phyloP scores from a whole-genome alignment of 2,797 vertebrate genomes.

The Botia almorhae region DNA sequence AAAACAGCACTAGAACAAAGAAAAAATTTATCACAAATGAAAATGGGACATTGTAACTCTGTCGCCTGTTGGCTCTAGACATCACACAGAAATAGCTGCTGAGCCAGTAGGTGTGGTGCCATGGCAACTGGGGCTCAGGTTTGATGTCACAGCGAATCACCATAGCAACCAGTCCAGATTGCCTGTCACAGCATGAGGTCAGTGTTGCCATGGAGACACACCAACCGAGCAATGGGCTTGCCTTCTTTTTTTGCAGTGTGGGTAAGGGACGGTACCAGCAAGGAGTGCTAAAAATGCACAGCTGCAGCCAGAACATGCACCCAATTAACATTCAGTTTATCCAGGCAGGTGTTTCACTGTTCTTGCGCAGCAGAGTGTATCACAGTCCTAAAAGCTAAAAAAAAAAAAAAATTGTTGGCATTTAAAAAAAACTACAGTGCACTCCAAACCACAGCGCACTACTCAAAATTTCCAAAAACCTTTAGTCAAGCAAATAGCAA shows the following conservation, averaged over 20 bases:
- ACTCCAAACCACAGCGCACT: background rate
- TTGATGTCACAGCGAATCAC: slow-evolving; percentile 81
- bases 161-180: slow-evolving; percentile 74
- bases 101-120: slow-evolving; percentile 71
- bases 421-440: background rate
- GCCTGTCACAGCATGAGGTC: slow-evolving; percentile 71
- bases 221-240: slow-evolving; percentile 62
- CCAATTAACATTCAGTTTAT: background rate
- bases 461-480: background rate
- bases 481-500: background rate
- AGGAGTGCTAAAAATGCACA: slow-evolving; percentile 18
- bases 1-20: slow-evolving; percentile 35
- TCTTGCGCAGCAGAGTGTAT: slow-evolving; percentile 15
- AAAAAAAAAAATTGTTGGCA: background rate
- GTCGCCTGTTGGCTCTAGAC: slow-evolving; percentile 57
- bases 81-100: slow-evolving; percentile 64
- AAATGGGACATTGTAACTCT: slow-evolving; percentile 54
- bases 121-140: slow-evolving; percentile 76
- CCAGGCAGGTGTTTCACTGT: slow-evolving; percentile 31
- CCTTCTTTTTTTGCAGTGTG: slow-evolving; percentile 33
- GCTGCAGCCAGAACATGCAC: slow-evolving; percentile 12
- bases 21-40: background rate
- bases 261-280: slow-evolving; percentile 16
- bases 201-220: slow-evolving; percentile 66
- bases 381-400: background rate